Conservation (phyloP, 2,113 vertebrate genomes). For the Lepidothrix coronata region DNA sequence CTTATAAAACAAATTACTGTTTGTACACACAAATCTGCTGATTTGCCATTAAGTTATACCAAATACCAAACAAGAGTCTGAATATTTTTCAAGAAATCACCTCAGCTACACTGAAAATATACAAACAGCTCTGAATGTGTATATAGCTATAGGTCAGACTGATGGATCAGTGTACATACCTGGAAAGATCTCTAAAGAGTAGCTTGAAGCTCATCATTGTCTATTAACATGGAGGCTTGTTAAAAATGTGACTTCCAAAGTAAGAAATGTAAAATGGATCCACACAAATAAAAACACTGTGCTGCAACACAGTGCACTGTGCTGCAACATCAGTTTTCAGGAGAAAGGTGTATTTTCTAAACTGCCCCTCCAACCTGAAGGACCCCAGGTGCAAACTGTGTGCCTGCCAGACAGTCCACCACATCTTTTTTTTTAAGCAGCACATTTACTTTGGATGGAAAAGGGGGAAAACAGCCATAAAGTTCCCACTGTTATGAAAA, state of each 20-base stretch:
- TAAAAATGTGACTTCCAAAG: neutral
- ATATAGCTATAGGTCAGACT: neutral
- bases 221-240: neutral
- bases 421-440: conserved; percentile 40
- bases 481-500: conserved; percentile 56
- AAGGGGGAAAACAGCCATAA: conserved; percentile 13
- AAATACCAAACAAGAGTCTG: neutral
- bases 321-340: neutral
- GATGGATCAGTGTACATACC: neutral
- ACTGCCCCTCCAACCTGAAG: neutral
- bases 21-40: neutral
- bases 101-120: neutral
- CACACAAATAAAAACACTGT: neutral
- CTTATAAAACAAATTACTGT: neutral
- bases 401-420: neutral
- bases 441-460: conserved; percentile 32
- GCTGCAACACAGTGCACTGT: neutral
- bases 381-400: neutral
- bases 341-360: neutral
- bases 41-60: neutral
- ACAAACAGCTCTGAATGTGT: neutral
- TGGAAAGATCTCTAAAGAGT: neutral
- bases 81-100: neutral
- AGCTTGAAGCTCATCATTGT: neutral
- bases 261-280: neutral